Base-by-base conservation (phyloP, 92 coral and sea anemone genomes). In the Pocillopora meandrina region DNA sequence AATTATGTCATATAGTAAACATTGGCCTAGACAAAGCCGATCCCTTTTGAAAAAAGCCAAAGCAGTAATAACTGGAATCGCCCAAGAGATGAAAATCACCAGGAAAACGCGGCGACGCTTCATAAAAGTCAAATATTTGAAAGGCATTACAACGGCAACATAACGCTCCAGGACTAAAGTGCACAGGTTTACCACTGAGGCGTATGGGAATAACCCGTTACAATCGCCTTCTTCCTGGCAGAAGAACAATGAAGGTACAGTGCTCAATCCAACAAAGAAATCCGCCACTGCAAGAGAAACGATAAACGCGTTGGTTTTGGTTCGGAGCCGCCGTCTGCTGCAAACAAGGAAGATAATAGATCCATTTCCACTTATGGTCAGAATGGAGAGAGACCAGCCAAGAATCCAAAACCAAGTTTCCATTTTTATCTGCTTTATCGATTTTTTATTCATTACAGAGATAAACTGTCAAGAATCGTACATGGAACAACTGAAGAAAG, bases 271-370 rank as follows among this genome's bases (percentile, higher is more conserved):
- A 11, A 42, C 78, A 26, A 18, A 74, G 34, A 74, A 74, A 74
- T 74, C 78, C 26, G 77, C 77, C 59, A 72, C 77, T 72, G 77
- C 77, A 21, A 72, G 77, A n/a, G 77, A 72, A 47, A 72, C 34
- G 33, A 74, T 19, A 57, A 74, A 74, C 58, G 60, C 59, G 61
- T 74, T 74, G 78, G 78, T 57, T 74, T 49, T 14, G 78, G 26
- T 74, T 21, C 35, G 61, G 49, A 74, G 78, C 16, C 33, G 78
- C 20, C 78, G 15, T 47, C 33, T 74, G 62, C 60, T 74, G 78
- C 78, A 11, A 21, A 74, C 62, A 49, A 74, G 78, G 26, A 74
- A 74, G 61, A 74, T 74, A 11, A 74, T 23, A 74, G 49, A 74
- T 74, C 78, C 78, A 23, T 74, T 74, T 47, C 78, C 78, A 74